phyloP scores from a whole-genome alignment of 1,140 invertebrate genomes.

The Leptinotarsa lineolata region DNA sequence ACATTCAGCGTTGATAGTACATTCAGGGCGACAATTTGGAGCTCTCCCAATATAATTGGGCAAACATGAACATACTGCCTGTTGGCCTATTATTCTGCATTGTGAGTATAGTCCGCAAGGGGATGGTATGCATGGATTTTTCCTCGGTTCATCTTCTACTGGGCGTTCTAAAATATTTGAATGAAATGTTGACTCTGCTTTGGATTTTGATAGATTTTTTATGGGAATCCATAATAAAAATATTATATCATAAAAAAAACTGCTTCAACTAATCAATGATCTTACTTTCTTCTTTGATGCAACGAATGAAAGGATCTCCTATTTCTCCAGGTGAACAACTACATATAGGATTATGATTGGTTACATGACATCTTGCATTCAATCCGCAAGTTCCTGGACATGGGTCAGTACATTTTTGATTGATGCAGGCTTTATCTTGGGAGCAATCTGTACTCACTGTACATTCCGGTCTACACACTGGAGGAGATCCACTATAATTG shows the following conservation, averaged over 20 bases:
- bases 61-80: constrained; percentile 75
- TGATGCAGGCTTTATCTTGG: constrained; percentile 71
- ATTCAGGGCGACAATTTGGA: constrained; percentile 78
- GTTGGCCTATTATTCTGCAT: constrained; percentile 71
- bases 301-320: constrained; percentile 76
- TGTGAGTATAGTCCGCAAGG: constrained; percentile 82
- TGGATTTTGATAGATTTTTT: too few relatives aligned
- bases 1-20: constrained; percentile 76
- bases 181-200: constrained; percentile 19
- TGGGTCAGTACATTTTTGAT: constrained; percentile 76
- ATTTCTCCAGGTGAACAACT: constrained; percentile 68
- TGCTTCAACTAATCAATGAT: neutral
- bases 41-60: constrained; percentile 73
- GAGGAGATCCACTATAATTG: constrained; percentile 71
- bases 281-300: constrained; percentile 65
- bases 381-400: constrained; percentile 75
- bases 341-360: constrained; percentile 80
- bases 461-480: constrained; percentile 75
- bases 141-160: constrained; percentile 50
- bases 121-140: constrained; percentile 72
- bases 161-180: constrained; percentile 57
- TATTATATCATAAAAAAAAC: too few relatives aligned
- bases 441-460: constrained; percentile 75
- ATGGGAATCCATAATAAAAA: too few relatives aligned
- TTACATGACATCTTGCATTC: constrained; percentile 73